phyloP scores from a whole-genome alignment of 1,140 invertebrate genomes.

The Bicyclus anynana region DNA sequence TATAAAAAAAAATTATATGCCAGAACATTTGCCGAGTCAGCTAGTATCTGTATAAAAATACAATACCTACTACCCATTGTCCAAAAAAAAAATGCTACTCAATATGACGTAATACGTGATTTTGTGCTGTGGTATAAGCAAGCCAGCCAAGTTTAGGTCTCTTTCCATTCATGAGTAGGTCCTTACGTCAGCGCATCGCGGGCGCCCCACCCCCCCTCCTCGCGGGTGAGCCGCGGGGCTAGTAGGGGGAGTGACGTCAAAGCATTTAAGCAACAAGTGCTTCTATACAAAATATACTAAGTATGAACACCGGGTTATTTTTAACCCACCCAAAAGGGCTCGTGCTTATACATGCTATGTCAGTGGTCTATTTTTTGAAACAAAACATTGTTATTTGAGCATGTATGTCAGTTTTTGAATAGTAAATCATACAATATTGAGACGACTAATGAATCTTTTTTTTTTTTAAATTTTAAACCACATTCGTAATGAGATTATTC shows the following conservation, averaged over 20 bases:
- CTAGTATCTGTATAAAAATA: too few species aligned
- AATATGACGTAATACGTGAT: conserved; percentile 27
- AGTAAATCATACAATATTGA: too few species aligned
- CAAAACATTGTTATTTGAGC: background rate
- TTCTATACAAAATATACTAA: conserved; percentile 52
- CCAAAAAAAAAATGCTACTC: conserved; percentile 6
- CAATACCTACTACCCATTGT: background rate
- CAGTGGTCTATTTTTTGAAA: background rate
- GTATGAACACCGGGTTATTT: conserved; percentile 57
- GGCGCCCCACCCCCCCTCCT: conserved; percentile 42
- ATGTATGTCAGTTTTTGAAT: too few species aligned
- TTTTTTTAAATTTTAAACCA: too few species aligned
- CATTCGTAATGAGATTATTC: too few species aligned
- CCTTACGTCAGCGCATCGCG: conserved; percentile 58
- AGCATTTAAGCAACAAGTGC: conserved; percentile 67
- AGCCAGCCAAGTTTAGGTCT: conserved; percentile 31
- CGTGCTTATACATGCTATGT: conserved; percentile 5
- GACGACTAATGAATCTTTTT: too few species aligned
- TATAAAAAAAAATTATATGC: too few species aligned
- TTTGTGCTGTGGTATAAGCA: conserved; percentile 19
- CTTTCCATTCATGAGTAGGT: conserved; percentile 65
- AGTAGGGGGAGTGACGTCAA: conserved; percentile 64
- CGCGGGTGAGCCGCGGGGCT: conserved; percentile 28
- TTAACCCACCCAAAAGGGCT: conserved; percentile 47
- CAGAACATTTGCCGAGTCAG: too few species aligned